Base-by-base conservation (phyloP, 2,888 invertebrate genomes). In the Tridacna gigas region DNA sequence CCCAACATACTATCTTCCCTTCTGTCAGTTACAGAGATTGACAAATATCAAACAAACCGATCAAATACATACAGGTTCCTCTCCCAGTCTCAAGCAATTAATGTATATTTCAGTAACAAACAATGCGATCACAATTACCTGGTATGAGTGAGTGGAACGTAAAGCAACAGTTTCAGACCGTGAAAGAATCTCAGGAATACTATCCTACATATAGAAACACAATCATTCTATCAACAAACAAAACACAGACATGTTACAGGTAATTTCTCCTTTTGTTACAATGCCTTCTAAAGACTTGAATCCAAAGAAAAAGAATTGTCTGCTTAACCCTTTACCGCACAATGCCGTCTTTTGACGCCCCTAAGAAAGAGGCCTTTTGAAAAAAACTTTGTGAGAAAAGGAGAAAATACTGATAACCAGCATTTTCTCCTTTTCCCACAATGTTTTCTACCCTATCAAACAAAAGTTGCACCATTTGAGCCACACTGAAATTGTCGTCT, bases 81-180 rank as follows among this genome's bases (percentile, higher is more conserved):
- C 20, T 56, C 56, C 56, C 56, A 56, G 2, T 56, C 56, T 20
- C 56, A 22, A 22, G 22, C 25, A 20, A 63, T 22, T 25, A 63
- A 22, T n/a, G 63, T 12, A 63, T 20, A 3, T 63, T 13, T 25
- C n/a, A 56, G n/a, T n/a, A 56, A 5, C 4, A 63, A 1, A 13
- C 63, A 20, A 56, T 20, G 56, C 2, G 56, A 18, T 20, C 4
- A 56, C 18, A 28, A 28, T 80, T 87, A 87, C 87, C 87, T 87
- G 73, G 66, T 87, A 87, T 26, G 84, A 81, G 69, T 80, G 81
- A 45, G 87, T 84, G 37, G 87, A 87, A 15, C 87, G 78, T 66
- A 87, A 77, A 20, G 79, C 80, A 26, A 87, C 87, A 13, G 87
- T 87, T 61, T 87, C 87, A 47, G 87, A 69, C 56, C 83, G 74